Evolutionary conservation across 2,888 invertebrate species (phyloP).

Genomic region (Nephrotoma flavescens): DNA sequence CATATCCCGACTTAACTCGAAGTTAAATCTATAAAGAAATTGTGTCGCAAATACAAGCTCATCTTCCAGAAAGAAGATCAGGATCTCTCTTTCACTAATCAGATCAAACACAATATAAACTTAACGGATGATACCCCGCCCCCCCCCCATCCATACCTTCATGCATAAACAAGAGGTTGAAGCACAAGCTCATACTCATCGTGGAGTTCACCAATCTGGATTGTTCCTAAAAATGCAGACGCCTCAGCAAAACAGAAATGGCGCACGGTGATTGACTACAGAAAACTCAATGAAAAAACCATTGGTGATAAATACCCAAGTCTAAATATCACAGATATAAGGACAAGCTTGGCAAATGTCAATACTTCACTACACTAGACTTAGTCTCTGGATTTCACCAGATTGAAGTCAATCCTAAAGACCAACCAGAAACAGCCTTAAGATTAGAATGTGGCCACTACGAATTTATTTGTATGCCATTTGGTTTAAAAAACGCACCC

Average conservation of each 20-base stretch:
- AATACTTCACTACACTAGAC: background rate
- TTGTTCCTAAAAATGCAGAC: background rate
- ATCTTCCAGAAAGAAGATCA: too few species aligned
- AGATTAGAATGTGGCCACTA: too few species aligned
- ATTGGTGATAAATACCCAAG: background rate
- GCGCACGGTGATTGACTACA: background rate
- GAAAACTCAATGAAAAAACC: background rate
- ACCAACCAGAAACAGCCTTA: background rate
- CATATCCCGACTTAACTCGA: too few species aligned
- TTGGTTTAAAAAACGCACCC: background rate
- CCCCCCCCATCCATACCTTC: too few species aligned
- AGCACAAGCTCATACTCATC: background rate
- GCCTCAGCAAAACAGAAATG: background rate
- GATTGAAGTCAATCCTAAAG: background rate
- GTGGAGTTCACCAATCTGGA: background rate
- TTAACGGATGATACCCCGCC: too few species aligned
- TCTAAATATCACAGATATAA: background rate
- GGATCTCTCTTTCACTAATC: too few species aligned
- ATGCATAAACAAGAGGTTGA: too few species aligned
- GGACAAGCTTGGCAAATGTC: background rate
- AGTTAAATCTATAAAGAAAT: too few species aligned
- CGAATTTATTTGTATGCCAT: background rate
- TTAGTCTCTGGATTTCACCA: background rate
- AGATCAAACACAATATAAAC: too few species aligned
- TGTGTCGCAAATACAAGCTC: too few species aligned